Evolutionary conservation across 2,797 vertebrate genomes (phyloP).

Genomic region (Balearica regulorum): DNA sequence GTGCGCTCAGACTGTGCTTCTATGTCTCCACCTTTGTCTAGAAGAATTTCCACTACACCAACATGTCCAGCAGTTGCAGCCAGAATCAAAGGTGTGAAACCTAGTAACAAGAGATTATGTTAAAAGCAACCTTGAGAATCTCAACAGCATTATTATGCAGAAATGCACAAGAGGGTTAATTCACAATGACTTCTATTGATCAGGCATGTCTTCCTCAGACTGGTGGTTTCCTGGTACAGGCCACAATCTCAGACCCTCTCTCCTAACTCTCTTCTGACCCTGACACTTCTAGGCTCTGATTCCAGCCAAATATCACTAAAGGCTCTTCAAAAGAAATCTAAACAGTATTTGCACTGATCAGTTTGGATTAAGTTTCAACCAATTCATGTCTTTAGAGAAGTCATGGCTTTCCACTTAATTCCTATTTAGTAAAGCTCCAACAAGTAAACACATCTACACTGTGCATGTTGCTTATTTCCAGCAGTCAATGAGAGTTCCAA

Average conservation of each 20-base stretch:
- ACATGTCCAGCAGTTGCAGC: conserved; percentile 98
- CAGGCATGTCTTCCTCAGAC: neutral
- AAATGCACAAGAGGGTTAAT: neutral
- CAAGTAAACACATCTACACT: neutral
- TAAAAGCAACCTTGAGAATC: neutral
- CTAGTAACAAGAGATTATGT: conserved; percentile 65
- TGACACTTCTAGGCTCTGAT: neutral
- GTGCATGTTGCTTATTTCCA: neutral
- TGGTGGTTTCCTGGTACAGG: neutral
- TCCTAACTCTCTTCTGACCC: neutral
- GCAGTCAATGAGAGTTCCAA: neutral
- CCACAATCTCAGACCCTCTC: neutral
- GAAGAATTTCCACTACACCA: conserved; percentile 96
- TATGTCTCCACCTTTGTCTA: conserved; percentile 98
- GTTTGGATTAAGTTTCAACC: neutral
- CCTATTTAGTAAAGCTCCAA: neutral
- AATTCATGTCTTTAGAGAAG: neutral
- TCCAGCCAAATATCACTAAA: neutral
- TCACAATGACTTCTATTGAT: neutral
- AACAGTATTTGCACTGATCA: neutral
- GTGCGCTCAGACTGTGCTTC: conserved; percentile 99
- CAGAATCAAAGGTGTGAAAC: conserved; percentile 96
- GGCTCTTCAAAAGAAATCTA: neutral
- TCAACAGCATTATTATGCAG: neutral
- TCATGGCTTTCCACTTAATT: neutral